Percentiles rank a stretch among this genome's conserved stretches.
phyloP scores from a whole-genome alignment of 2,888 invertebrate genomes.

The Pasiphila rectangulata region DNA sequence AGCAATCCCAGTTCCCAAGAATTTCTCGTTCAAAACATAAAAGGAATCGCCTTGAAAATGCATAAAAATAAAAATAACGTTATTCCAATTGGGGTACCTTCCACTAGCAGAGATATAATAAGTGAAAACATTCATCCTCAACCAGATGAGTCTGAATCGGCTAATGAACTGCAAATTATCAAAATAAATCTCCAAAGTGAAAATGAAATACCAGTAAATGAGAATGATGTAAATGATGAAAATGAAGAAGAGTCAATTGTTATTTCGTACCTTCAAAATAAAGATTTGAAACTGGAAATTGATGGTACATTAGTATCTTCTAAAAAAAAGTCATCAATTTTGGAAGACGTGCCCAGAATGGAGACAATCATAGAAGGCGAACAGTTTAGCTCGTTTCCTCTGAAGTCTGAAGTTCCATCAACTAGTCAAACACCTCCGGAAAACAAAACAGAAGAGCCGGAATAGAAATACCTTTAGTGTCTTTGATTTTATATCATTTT shows the following conservation, averaged over 20 bases:
- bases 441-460: conserved; percentile 22
- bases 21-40: conserved; percentile 39
- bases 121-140: conserved; percentile 22
- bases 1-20: conserved; percentile 49
- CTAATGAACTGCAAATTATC: conserved; percentile 49
- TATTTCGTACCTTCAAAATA: conserved; percentile 51
- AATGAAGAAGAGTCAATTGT: conserved; percentile 51
- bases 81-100: conserved; percentile 41
- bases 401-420: conserved; percentile 29
- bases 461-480: conserved; percentile 20
- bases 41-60: conserved; percentile 35
- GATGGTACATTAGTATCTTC: conserved; percentile 41
- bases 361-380: conserved; percentile 58
- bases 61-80: conserved; percentile 34
- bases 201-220: conserved; percentile 39
- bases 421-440: conserved; percentile 21
- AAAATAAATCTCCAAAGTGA: conserved; percentile 56
- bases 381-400: conserved; percentile 39
- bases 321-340: conserved; percentile 51
- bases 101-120: conserved; percentile 45
- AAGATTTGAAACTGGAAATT: conserved; percentile 37
- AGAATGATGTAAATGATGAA: conserved; percentile 38
- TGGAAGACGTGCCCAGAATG: conserved; percentile 57
- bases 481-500: not conserved
- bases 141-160: conserved; percentile 40